phyloP scores from a whole-genome alignment of 92 coral and sea anemone genomes.

The Plumapathes pennacea region DNA sequence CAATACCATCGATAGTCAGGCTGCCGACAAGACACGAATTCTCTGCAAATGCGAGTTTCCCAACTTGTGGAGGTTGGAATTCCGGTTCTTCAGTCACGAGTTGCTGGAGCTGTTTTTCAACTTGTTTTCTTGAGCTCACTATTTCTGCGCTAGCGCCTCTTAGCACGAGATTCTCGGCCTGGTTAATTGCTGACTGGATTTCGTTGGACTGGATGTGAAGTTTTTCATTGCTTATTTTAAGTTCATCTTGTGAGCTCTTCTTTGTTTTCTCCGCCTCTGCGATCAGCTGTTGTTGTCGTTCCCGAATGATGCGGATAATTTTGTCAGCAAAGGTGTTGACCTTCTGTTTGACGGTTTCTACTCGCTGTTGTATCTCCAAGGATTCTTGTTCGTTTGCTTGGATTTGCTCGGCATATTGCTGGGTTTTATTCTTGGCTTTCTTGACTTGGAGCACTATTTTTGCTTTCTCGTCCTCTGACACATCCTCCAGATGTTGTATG shows the following conservation, averaged over 20 bases:
- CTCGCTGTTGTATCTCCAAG: slow-evolving; percentile 2
- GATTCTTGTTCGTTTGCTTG: too few relatives aligned
- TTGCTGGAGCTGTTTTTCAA: not conserved
- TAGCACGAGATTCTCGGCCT: not conserved
- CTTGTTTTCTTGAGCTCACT: not conserved
- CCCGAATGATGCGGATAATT: not conserved
- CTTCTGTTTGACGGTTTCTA: not conserved
- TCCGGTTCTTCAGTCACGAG: too few relatives aligned
- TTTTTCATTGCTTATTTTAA: not conserved
- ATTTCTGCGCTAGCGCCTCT: slow-evolving; percentile 4
- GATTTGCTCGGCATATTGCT: too few relatives aligned
- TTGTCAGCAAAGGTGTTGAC: slow-evolving; percentile 1
- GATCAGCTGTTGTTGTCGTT: not conserved
- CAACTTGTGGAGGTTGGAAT: too few relatives aligned
- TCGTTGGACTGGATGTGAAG: not conserved
- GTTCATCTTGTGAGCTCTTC: not conserved
- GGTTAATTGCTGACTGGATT: not conserved
- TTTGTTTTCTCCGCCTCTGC: not conserved
- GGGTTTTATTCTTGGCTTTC: too few relatives aligned
- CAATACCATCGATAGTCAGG: not conserved
- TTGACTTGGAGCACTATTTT: too few relatives aligned
- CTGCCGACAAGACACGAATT: not conserved
- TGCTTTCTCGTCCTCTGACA: too few relatives aligned
- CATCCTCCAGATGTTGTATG: not conserved
- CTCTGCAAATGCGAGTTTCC: not conserved